Conservation (phyloP, 2,797 vertebrate species). For the Oreochromis mossambicus region DNA sequence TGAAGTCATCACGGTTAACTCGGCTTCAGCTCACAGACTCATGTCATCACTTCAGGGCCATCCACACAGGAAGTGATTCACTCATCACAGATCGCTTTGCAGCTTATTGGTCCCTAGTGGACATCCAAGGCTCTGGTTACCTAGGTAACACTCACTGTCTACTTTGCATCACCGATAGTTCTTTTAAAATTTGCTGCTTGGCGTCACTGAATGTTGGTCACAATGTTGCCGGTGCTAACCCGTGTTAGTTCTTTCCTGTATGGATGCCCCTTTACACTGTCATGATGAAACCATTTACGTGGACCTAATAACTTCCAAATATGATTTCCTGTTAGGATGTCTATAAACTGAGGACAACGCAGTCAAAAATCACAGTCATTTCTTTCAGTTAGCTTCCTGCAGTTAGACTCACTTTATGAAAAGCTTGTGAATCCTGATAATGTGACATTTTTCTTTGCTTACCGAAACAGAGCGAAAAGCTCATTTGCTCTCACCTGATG, state of each 20-base stretch:
- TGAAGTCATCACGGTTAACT: not conserved
- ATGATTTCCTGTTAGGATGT: no score
- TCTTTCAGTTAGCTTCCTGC: not conserved
- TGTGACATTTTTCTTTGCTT: not conserved
- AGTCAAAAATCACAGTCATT: not conserved
- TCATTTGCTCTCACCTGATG: no score
- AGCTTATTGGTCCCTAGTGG: not conserved
- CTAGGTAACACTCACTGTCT: not conserved
- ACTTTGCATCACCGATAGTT: not conserved
- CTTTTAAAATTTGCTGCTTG: not conserved
- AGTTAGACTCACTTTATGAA: not conserved
- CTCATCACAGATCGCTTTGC: fast-evolving
- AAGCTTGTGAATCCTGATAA: not conserved
- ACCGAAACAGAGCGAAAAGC: no score
- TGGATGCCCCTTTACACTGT: not conserved
- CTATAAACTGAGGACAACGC: not conserved
- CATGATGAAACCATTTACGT: no score
- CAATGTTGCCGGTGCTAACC: not conserved
- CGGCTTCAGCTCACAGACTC: not conserved
- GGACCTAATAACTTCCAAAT: no score
- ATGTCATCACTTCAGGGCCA: fast-evolving
- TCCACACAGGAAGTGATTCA: not conserved
- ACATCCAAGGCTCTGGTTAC: not conserved
- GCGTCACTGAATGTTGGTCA: not conserved
- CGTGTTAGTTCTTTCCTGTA: not conserved